Evolutionary conservation across 2,888 invertebrate genomes (phyloP).

Genomic region (Ischnus inquisitorius): DNA sequence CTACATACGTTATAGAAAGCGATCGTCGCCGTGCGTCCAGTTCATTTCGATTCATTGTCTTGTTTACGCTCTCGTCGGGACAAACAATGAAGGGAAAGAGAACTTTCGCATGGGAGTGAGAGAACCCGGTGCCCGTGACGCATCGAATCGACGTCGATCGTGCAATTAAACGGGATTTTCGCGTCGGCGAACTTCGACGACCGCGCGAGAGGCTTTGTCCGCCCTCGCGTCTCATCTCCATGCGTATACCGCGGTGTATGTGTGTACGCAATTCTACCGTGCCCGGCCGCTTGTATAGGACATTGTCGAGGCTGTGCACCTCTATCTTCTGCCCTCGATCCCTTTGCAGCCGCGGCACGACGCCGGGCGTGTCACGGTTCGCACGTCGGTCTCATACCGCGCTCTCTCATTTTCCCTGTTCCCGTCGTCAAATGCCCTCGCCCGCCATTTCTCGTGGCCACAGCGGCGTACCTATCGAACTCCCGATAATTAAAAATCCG

Average conservation of each 20-base stretch:
- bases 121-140: conserved; percentile 42
- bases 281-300: background rate
- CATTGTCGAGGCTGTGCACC: conserved; percentile 7
- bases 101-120: background rate
- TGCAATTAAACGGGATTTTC: conserved; percentile 72
- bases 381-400: conserved; percentile 53
- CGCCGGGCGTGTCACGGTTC: conserved; percentile 46
- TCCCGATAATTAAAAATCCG: conserved; percentile 67
- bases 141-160: conserved; percentile 69
- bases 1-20: conserved; percentile 45
- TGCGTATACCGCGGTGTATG: no score
- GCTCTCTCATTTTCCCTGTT: conserved; percentile 26
- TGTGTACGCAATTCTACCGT: background rate
- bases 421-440: conserved; percentile 18
- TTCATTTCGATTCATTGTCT: conserved; percentile 73
- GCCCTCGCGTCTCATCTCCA: conserved; percentile 23
- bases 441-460: conserved; percentile 45
- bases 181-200: conserved; percentile 60
- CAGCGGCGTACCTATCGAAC: conserved; percentile 54
- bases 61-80: conserved; percentile 72
- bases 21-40: conserved; percentile 63
- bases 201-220: conserved; percentile 42
- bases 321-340: conserved; percentile 30
- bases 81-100: conserved; percentile 68
- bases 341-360: conserved; percentile 48